Percentiles rank a stretch among this genome's conserved stretches.
These are phyloP conservation scores for Astyanax mexicanus DNA, from an alignment of 2,797 vertebrate species.

Conservation along the genomic window DNA sequence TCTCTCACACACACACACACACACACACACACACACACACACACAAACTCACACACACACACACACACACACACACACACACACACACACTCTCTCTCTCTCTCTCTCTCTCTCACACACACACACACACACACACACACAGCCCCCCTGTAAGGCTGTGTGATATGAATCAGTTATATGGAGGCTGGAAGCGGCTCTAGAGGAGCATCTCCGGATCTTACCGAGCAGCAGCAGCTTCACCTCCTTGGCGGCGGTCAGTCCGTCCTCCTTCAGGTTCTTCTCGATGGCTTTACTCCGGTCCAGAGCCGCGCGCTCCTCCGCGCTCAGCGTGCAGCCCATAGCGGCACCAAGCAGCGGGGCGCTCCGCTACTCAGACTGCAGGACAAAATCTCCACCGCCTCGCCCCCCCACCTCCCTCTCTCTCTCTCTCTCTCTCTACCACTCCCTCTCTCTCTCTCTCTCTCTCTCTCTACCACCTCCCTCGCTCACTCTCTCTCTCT, in stretches of 20 bases:
- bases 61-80: slow-evolving; percentile 1
- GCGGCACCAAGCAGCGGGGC: slow-evolving; percentile 62
- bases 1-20: slow-evolving; percentile 16
- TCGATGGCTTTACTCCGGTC: slow-evolving; percentile 98
- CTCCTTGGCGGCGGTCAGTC: slow-evolving; percentile 92
- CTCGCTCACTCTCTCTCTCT: not conserved
- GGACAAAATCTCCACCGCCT: slow-evolving; percentile 73
- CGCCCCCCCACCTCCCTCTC: slow-evolving; percentile 65
- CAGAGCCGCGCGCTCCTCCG: slow-evolving; percentile 95
- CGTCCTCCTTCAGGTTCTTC: slow-evolving; percentile 97
- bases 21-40: slow-evolving; percentile 14
- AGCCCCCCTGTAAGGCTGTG: not conserved
- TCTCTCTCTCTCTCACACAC: no score
- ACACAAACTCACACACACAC: slow-evolving; percentile 5
- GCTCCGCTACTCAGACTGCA: slow-evolving; percentile 52
- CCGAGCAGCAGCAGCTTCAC: slow-evolving; percentile 97
- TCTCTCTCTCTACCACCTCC: not conserved
- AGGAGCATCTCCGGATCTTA: slow-evolving; percentile 73
- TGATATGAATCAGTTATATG: no score
- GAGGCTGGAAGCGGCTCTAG: no score
- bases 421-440: slow-evolving; percentile 52
- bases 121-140: slow-evolving; percentile 14
- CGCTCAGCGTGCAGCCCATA: slow-evolving; percentile 99
- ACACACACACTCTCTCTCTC: slow-evolving; percentile 18
- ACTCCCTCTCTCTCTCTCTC: not conserved